phyloP scores from a whole-genome alignment of 2,797 vertebrate species.

The Alectoris magna region DNA sequence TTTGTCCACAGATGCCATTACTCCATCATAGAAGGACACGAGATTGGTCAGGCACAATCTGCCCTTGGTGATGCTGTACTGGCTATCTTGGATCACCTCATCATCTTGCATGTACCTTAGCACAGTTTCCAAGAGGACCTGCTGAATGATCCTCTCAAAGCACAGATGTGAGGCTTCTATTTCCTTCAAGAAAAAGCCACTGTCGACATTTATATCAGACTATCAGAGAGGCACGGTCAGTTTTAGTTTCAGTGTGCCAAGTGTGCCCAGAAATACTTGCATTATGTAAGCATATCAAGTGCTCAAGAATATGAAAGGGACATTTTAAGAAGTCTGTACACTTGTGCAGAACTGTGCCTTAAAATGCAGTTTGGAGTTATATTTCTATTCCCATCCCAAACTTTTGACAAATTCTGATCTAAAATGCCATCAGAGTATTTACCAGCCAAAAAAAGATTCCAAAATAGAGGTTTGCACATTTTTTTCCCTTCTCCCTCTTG shows the following conservation, averaged over 20 bases:
- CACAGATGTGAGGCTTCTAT: no score
- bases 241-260: conserved; percentile 41
- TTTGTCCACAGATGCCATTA: no score
- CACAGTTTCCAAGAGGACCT: no score
- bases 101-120: no score
- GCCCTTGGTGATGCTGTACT: no score
- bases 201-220: conserved; percentile 40
- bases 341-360: not conserved
- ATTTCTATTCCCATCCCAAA: not conserved
- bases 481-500: rapidly evolving
- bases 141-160: no score
- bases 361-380: conserved; percentile 6
- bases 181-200: not conserved
- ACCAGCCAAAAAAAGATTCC: not conserved
- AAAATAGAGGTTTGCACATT: not conserved
- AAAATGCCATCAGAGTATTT: not conserved
- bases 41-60: no score
- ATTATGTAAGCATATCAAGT: conserved; percentile 34
- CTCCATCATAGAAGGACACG: no score
- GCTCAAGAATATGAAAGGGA: conserved; percentile 7
- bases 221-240: conserved; percentile 9
- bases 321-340: not conserved
- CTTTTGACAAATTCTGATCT: not conserved
- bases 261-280: not conserved
- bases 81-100: no score